A percentile compares a stretch with the other conserved stretches of the same genome.
phyloP scores from a whole-genome alignment of 2,797 vertebrate species.

The Spinus olivaceus region DNA sequence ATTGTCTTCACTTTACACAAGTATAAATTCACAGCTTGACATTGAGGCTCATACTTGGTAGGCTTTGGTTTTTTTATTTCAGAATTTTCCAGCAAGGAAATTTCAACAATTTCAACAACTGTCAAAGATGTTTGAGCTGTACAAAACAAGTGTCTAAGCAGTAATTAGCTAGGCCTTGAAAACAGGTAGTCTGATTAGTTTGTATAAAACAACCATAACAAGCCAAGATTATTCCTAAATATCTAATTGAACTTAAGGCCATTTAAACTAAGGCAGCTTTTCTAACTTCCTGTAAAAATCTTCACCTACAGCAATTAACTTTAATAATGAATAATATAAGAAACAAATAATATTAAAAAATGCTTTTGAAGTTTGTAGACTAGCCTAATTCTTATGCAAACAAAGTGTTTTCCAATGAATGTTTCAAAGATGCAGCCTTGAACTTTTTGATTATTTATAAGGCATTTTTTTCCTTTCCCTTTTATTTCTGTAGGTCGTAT shows the following conservation, averaged over 20 bases:
- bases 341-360: background rate
- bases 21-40: slow-evolving; percentile 5
- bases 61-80: background rate
- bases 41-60: background rate
- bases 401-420: background rate
- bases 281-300: background rate
- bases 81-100: background rate
- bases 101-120: background rate
- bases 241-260: background rate
- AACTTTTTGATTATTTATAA: background rate
- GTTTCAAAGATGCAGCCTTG: background rate
- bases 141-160: slow-evolving; percentile 11
- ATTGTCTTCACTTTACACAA: slow-evolving; percentile 11
- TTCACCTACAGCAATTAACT: slow-evolving; percentile 17
- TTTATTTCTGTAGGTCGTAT: background rate
- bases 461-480: background rate
- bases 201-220: background rate
- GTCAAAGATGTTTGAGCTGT: background rate
- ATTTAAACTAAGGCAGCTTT: background rate
- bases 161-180: slow-evolving; percentile 40
- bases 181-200: slow-evolving; percentile 20
- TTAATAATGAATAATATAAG: slow-evolving; percentile 32
- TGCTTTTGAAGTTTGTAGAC: slow-evolving; percentile 1
- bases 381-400: slow-evolving; percentile 18
- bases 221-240: background rate